Evolutionary conservation across 2,113 vertebrate species (phyloP).

Genomic region (Corapipo altera): DNA sequence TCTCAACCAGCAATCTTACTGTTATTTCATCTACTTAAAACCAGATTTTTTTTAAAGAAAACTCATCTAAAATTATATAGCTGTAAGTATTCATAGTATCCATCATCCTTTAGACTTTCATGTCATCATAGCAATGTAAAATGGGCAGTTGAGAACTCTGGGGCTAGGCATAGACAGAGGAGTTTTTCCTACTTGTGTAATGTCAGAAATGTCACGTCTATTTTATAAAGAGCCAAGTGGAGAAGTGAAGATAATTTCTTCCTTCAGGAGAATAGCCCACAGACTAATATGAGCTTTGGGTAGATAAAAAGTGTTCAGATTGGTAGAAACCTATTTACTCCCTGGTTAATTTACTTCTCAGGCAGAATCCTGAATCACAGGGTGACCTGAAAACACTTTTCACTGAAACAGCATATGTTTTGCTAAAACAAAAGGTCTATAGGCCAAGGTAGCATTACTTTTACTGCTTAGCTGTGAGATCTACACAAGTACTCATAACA

Average conservation of each 20-base stretch:
- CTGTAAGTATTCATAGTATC: neutral
- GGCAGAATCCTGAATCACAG: neutral
- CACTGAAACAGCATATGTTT: neutral
- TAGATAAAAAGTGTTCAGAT: neutral
- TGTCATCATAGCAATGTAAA: neutral
- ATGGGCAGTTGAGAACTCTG: neutral
- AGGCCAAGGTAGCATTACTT: neutral
- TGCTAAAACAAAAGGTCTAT: neutral
- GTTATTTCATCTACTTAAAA: neutral
- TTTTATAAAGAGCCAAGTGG: neutral
- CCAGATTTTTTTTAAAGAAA: neutral
- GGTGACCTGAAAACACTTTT: neutral
- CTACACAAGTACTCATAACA: neutral
- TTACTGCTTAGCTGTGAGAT: neutral
- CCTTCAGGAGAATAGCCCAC: neutral
- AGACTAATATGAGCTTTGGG: neutral
- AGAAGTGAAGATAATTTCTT: neutral
- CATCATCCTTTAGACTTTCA: neutral
- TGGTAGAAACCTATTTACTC: neutral
- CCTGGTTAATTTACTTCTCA: neutral
- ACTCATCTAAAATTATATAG: neutral
- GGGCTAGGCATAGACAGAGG: neutral
- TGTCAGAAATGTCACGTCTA: neutral
- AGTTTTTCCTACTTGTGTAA: neutral
- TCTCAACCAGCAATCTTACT: neutral